Percentiles rank a stretch among this genome's conserved stretches.
Conservation (phyloP, 2,888 invertebrate genomes). For the Nephrotoma appendiculata region DNA sequence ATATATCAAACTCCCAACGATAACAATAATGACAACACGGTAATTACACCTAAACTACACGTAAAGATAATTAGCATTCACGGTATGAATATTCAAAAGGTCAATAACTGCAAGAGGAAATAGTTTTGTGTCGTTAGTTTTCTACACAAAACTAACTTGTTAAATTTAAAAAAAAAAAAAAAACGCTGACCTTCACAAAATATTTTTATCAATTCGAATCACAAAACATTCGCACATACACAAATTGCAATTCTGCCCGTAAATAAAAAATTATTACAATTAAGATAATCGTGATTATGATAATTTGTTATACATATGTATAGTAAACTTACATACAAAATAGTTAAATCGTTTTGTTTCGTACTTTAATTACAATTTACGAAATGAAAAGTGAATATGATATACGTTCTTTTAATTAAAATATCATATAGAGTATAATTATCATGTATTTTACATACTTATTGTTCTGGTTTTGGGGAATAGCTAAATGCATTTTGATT, state of each 20-base stretch:
- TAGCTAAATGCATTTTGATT: no score
- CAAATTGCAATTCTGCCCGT: background rate
- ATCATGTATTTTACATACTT: no score
- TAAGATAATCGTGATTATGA: background rate
- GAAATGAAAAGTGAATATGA: background rate
- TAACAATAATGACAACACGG: background rate
- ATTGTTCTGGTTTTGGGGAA: no score
- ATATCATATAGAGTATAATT: no score
- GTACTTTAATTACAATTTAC: background rate
- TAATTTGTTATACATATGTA: background rate
- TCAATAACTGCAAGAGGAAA: background rate
- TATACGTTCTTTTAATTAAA: background rate
- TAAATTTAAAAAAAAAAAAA: background rate
- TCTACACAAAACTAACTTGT: background rate
- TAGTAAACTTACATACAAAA: background rate
- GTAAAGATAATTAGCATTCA: background rate
- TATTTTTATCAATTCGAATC: background rate
- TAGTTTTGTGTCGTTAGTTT: conserved; percentile 1
- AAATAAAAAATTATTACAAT: background rate
- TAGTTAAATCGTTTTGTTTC: background rate
- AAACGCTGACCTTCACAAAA: background rate
- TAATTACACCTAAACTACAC: background rate
- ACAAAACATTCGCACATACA: background rate
- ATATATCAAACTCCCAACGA: background rate
- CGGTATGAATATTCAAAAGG: background rate